A percentile compares a stretch with the other conserved stretches of the same genome.
Evolutionary conservation across 1,140 invertebrate species (phyloP).

Genomic region (Hycleus phaleratus): DNA sequence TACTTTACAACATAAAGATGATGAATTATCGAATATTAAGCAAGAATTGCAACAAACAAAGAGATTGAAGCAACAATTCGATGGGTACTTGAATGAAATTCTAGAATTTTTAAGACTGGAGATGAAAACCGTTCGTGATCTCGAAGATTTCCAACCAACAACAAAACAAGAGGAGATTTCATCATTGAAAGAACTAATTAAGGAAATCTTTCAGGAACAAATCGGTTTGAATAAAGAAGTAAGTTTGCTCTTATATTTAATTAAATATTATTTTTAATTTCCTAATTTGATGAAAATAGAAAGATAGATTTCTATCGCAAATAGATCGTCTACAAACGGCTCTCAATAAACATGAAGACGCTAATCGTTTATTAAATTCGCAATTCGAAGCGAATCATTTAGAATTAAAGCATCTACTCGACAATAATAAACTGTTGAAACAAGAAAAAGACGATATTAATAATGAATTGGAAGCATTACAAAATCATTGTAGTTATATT

Average conservation of each 20-base stretch:
- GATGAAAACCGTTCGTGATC: too few species aligned
- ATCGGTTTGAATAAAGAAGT: neutral
- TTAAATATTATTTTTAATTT: neutral
- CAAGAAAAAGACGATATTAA: neutral
- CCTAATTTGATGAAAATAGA: neutral
- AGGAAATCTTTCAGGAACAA: slow-evolving; percentile 1
- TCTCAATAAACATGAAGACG: neutral
- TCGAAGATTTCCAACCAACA: too few species aligned
- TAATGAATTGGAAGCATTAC: neutral
- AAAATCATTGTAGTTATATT: neutral
- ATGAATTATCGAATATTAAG: too few species aligned
- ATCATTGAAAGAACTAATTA: slow-evolving; percentile 1
- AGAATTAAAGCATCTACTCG: neutral
- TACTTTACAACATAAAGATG: too few species aligned
- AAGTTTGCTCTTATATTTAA: neutral
- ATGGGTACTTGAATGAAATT: too few species aligned
- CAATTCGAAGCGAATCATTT: too few species aligned
- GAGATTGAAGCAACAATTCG: too few species aligned
- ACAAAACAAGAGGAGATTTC: neutral
- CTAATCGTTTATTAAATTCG: too few species aligned
- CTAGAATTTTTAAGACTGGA: too few species aligned
- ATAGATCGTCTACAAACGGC: neutral
- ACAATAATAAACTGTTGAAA: neutral
- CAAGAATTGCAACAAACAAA: too few species aligned
- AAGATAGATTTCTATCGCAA: slow-evolving; percentile 1